Conservation (phyloP, 2,113 vertebrate genomes). For the Sander lucioperca region DNA sequence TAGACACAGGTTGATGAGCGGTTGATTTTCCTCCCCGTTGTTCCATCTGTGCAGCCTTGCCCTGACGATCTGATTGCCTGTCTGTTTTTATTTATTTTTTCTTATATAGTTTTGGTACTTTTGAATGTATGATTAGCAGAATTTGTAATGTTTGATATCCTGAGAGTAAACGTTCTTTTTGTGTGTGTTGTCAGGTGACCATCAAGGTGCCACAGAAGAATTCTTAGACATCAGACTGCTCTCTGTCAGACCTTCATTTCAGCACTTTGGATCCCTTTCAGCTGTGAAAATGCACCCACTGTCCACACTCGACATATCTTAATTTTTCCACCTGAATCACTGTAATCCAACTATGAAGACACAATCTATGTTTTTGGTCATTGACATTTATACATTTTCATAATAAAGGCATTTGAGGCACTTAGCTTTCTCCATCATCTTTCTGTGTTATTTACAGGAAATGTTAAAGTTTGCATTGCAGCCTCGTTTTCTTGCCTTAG, state of each 20-base stretch:
- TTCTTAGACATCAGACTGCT: constrained; percentile 77
- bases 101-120: too few relatives aligned
- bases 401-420: constrained; percentile 49
- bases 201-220: constrained; percentile 93
- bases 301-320: too few relatives aligned
- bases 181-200: constrained; percentile 85
- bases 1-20: too few relatives aligned
- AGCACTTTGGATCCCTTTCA: not conserved
- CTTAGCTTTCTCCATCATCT: not conserved
- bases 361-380: not conserved
- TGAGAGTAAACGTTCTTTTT: not conserved
- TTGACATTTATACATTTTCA: constrained; percentile 18
- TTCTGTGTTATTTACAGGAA: not conserved
- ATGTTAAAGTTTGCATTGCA: not conserved
- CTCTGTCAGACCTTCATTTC: too few relatives aligned
- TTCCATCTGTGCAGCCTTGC: too few relatives aligned
- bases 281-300: not conserved
- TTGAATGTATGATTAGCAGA: too few relatives aligned
- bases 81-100: too few relatives aligned
- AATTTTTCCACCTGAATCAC: not conserved
- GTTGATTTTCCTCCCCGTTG: too few relatives aligned
- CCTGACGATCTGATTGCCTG: too few relatives aligned
- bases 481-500: too few relatives aligned
- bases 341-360: not conserved
- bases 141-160: too few relatives aligned